Conservation (phyloP, 2,113 vertebrate genomes). For the Stictonetta naevosa region DNA sequence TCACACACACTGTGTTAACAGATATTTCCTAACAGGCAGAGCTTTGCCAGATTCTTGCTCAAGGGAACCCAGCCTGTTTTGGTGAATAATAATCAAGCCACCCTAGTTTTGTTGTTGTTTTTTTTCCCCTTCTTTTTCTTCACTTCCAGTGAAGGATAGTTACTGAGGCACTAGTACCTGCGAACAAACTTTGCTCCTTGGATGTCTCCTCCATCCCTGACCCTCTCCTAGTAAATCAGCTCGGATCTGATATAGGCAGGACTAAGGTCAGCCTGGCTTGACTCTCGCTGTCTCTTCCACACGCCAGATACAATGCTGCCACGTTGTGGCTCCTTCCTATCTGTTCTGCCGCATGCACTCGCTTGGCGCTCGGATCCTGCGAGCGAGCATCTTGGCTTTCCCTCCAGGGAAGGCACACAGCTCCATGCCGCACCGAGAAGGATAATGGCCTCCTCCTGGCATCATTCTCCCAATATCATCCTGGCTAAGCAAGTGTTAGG, state of each 20-base stretch:
- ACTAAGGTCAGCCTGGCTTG: conserved; percentile 41
- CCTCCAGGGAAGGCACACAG: background rate
- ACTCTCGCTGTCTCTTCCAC: background rate
- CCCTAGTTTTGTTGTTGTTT: background rate
- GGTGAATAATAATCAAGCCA: background rate
- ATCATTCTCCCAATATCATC: no score
- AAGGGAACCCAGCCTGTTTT: background rate
- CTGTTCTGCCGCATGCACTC: background rate
- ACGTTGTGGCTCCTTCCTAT: conserved; percentile 54
- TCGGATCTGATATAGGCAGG: background rate
- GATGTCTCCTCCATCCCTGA: background rate
- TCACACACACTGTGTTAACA: background rate
- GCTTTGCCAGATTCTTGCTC: background rate
- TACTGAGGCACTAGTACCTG: background rate
- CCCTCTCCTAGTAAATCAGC: background rate
- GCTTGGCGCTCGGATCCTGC: accelerated
- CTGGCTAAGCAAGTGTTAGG: background rate
- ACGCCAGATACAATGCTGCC: conserved; percentile 74
- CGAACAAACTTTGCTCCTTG: background rate
- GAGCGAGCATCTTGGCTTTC: background rate
- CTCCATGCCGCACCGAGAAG: accelerated
- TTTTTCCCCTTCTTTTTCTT: background rate
- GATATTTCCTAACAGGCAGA: background rate
- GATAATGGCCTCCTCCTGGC: no score
- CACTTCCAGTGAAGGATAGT: background rate